These are phyloP conservation scores for Apamea monoglypha DNA, from an alignment of 2,888 invertebrate species.

Conservation along the genomic window DNA sequence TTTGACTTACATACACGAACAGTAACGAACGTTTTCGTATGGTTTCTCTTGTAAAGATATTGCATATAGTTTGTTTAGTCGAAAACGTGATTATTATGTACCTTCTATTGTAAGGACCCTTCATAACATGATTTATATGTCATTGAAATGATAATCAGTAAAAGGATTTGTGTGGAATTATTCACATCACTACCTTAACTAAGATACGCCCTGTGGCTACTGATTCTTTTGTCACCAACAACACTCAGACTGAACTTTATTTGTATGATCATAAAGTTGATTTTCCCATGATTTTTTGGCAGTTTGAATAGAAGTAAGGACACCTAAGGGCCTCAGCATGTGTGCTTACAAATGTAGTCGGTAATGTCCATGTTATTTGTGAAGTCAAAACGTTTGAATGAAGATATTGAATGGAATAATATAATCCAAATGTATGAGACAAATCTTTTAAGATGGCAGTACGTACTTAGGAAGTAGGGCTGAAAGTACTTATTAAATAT, in stretches of 20 bases:
- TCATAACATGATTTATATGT: constrained; percentile 86
- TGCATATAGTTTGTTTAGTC: constrained; percentile 56
- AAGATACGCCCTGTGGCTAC: constrained; percentile 90
- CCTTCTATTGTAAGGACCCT: constrained; percentile 78
- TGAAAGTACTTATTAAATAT: constrained; percentile 31
- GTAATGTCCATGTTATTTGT: constrained; percentile 81
- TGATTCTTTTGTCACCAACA: constrained; percentile 65
- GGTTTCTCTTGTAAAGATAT: constrained; percentile 50
- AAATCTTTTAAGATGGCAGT: constrained; percentile 54
- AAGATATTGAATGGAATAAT: constrained; percentile 58
- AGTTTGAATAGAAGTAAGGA: constrained; percentile 77
- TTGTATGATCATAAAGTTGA: constrained; percentile 39
- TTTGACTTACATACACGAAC: constrained; percentile 37
- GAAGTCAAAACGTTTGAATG: constrained; percentile 72
- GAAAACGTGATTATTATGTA: constrained; percentile 67
- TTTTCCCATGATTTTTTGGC: constrained; percentile 56
- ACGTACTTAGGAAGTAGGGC: constrained; percentile 19
- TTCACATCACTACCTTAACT: constrained; percentile 87
- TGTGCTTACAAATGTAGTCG: constrained; percentile 80
- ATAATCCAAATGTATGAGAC: constrained; percentile 57
- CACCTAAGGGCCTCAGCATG: constrained; percentile 88
- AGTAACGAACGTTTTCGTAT: constrained; percentile 33
- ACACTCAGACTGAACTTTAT: constrained; percentile 60
- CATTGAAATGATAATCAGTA: constrained; percentile 89
- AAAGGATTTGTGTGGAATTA: constrained; percentile 88